These are phyloP conservation scores for Sebastes miniatus DNA, from an alignment of 2,797 vertebrate species.

Conservation along the genomic window DNA sequence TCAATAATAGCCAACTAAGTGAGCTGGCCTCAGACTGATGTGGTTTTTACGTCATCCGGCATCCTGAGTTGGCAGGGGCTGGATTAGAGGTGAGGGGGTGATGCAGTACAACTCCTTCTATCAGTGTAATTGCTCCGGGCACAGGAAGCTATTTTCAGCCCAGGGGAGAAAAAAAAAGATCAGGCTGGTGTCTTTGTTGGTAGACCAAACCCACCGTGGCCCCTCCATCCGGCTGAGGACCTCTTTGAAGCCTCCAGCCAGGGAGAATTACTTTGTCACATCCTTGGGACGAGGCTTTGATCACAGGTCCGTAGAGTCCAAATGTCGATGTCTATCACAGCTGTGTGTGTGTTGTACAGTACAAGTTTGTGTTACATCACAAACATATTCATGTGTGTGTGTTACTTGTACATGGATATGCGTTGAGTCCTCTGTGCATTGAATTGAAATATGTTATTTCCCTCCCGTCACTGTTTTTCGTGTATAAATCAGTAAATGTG, in stretches of 20 bases:
- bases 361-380: constrained; percentile 4
- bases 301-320: constrained; percentile 50
- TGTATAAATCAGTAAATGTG: no score
- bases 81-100: constrained; percentile 37
- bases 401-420: background rate
- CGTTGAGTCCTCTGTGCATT: background rate
- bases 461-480: background rate
- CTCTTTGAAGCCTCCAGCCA: constrained; percentile 70
- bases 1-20: background rate
- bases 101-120: constrained; percentile 61
- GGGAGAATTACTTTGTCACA: constrained; percentile 67
- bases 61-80: background rate
- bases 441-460: background rate
- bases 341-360: constrained; percentile 27
- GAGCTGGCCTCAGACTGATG: background rate
- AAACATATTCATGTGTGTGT: background rate
- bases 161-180: constrained; percentile 13
- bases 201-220: constrained; percentile 57
- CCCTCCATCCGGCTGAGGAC: constrained; percentile 42
- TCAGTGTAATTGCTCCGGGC: constrained; percentile 75
- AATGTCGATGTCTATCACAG: constrained; percentile 57
- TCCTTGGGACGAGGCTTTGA: constrained; percentile 69
- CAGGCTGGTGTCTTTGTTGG: constrained; percentile 64
- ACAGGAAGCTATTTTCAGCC: constrained; percentile 66
- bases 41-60: background rate